These are phyloP conservation scores for Kryptopterus vitreolus DNA, from an alignment of 2,797 vertebrate genomes.

Conservation along the genomic window DNA sequence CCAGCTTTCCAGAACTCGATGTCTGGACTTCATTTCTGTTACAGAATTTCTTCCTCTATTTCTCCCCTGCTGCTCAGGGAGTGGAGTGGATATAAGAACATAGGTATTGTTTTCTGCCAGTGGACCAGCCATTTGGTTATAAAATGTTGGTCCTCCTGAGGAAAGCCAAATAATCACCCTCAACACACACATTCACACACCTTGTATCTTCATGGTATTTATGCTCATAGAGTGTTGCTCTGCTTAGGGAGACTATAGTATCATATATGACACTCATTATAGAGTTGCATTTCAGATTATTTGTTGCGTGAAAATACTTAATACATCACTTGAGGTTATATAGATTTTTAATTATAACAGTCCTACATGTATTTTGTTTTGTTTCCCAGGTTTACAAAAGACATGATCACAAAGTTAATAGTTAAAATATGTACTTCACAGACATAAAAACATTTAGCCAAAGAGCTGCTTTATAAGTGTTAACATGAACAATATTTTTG, in stretches of 20 bases:
- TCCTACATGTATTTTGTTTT: background rate
- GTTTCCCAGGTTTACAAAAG: background rate
- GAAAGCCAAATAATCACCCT: conserved; percentile 15
- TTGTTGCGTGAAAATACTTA: background rate
- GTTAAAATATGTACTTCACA: conserved; percentile 32
- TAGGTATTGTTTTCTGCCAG: conserved; percentile 49
- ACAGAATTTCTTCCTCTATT: conserved; percentile 23
- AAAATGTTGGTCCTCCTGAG: background rate
- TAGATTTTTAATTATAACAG: background rate
- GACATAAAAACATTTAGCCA: conserved; percentile 20
- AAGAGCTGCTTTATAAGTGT: conserved; percentile 12
- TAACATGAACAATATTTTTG: conserved; percentile 7
- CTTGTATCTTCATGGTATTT: conserved; percentile 17
- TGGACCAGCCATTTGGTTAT: conserved; percentile 35
- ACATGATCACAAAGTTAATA: background rate
- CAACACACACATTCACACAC: conserved; percentile 21
- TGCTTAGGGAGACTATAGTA: background rate
- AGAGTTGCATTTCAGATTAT: background rate
- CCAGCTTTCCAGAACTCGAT: conserved; percentile 20
- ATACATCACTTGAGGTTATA: background rate
- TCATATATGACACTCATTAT: background rate
- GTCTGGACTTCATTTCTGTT: conserved; percentile 38
- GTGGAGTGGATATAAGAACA: conserved; percentile 38
- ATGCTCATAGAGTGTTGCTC: background rate
- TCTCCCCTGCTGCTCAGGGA: conserved; percentile 36